Conservation (phyloP, 2,113 vertebrate species). For the Dendrocopos noguchii region DNA sequence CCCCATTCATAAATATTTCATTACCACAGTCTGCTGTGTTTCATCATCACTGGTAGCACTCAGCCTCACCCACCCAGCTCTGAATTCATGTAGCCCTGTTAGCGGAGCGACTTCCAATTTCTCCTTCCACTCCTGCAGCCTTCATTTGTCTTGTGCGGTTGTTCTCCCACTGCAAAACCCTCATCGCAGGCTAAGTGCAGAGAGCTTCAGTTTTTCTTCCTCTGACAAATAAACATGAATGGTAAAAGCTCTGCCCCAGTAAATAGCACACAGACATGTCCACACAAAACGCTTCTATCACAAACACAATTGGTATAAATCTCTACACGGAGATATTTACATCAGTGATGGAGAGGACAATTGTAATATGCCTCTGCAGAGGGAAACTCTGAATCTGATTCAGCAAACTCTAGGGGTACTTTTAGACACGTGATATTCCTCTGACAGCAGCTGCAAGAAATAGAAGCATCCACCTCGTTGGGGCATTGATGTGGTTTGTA, state of each 20-base stretch:
- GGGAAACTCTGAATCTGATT: background rate
- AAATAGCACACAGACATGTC: background rate
- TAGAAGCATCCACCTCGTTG: background rate
- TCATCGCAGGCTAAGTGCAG: background rate
- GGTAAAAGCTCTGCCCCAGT: background rate
- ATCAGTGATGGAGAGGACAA: background rate
- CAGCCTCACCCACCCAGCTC: slow-evolving; percentile 64
- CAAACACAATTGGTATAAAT: background rate
- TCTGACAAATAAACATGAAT: background rate
- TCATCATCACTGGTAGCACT: slow-evolving; percentile 66
- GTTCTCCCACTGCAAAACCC: slow-evolving; percentile 17
- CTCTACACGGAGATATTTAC: background rate
- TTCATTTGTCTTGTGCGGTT: slow-evolving; percentile 27
- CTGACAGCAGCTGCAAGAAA: background rate
- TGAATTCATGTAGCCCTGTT: slow-evolving; percentile 50
- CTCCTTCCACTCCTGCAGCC: slow-evolving; percentile 16
- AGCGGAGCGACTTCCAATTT: slow-evolving; percentile 31
- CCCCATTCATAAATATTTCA: slow-evolving; percentile 89
- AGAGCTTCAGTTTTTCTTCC: background rate
- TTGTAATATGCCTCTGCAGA: background rate
- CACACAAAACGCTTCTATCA: background rate
- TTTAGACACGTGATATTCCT: background rate
- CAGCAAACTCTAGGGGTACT: background rate
- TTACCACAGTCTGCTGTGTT: slow-evolving; percentile 75
- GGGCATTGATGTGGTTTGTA: background rate